phyloP scores from a whole-genome alignment of 2,888 invertebrate species.

The Chrysolina oricalcia region DNA sequence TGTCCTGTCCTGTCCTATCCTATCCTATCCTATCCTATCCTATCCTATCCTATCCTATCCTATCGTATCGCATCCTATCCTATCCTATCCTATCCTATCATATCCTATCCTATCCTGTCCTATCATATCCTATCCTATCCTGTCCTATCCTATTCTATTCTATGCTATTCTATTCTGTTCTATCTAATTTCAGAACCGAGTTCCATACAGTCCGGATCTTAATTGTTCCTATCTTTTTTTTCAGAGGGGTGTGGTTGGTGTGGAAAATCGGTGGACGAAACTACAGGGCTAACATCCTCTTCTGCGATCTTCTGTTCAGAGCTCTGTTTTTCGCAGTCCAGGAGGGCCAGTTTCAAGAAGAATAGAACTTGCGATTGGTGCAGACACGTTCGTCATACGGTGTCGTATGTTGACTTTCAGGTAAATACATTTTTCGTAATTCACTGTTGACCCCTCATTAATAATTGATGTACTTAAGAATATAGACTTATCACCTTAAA shows the following conservation, averaged over 20 bases:
- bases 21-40: no score
- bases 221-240: conserved; percentile 59
- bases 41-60: no score
- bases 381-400: conserved; percentile 88
- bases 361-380: conserved; percentile 97
- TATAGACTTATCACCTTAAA: no score
- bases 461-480: no score
- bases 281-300: conserved; percentile 72
- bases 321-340: conserved; percentile 91
- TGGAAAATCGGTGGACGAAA: conserved; percentile 78
- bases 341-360: conserved; percentile 91
- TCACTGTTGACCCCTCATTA: no score
- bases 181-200: not conserved
- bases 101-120: no score
- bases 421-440: conserved; percentile 58
- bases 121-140: no score
- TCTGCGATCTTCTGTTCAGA: conserved; percentile 85
- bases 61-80: no score
- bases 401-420: conserved; percentile 91
- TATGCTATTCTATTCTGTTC: no score
- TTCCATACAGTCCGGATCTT: not conserved
- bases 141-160: no score
- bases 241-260: conserved; percentile 84
- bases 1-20: no score
- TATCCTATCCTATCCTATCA: no score